These are phyloP conservation scores for Callyntrura guangdongensis DNA, from an alignment of 2,888 invertebrate species.

Conservation along the genomic window DNA sequence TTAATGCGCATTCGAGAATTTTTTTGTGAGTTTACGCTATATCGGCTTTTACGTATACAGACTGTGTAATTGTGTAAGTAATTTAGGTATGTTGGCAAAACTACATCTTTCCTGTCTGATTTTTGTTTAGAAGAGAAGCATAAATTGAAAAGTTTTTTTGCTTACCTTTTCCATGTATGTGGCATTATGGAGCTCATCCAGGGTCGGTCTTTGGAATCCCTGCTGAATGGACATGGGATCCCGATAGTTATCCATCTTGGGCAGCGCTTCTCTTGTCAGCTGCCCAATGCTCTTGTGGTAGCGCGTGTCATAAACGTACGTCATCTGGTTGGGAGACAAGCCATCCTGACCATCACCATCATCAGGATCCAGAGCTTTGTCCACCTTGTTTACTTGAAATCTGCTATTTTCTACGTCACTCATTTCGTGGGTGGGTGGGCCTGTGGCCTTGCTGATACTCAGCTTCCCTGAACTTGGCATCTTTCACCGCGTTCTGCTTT, in stretches of 20 bases:
- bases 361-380: slow-evolving; percentile 70
- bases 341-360: slow-evolving; percentile 78
- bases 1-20: background rate
- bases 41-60: background rate
- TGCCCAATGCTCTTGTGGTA: slow-evolving; percentile 88
- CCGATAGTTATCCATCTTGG: slow-evolving; percentile 87
- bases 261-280: slow-evolving; percentile 88
- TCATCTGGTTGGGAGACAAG: slow-evolving; percentile 82
- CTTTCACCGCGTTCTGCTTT: slow-evolving; percentile 60
- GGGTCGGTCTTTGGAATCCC: slow-evolving; percentile 85
- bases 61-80: too few species aligned
- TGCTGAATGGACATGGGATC: slow-evolving; percentile 86
- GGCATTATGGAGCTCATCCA: slow-evolving; percentile 87
- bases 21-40: background rate
- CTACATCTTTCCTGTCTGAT: background rate
- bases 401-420: slow-evolving; percentile 83
- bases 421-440: slow-evolving; percentile 80
- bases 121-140: background rate
- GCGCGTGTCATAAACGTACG: slow-evolving; percentile 85
- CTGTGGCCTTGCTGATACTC: slow-evolving; percentile 81
- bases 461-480: slow-evolving; percentile 82
- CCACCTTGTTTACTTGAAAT: slow-evolving; percentile 85
- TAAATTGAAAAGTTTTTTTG: background rate
- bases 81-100: background rate
- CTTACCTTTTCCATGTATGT: slow-evolving; percentile 84